Percentiles rank a stretch among this genome's conserved stretches.
These are phyloP conservation scores for Phylloscopus collybita DNA, from an alignment of 2,797 vertebrate genomes.

Conservation along the genomic window DNA sequence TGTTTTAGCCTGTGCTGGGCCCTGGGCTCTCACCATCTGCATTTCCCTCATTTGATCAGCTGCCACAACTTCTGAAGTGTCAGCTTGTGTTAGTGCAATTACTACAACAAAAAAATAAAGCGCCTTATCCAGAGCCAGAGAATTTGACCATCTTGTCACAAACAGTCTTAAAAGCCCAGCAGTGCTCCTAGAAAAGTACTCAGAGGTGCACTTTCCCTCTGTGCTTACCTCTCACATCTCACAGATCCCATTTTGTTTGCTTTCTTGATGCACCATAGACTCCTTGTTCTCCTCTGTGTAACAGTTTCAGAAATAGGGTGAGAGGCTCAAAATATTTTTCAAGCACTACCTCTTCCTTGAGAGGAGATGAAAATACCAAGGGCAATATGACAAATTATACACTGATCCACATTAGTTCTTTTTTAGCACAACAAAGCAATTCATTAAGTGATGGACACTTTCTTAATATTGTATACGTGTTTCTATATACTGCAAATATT, in stretches of 20 bases:
- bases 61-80: neutral
- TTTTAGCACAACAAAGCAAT: neutral
- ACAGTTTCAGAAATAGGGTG: neutral
- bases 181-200: neutral
- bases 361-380: neutral
- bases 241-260: neutral
- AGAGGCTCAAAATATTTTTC: neutral
- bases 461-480: neutral
- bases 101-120: neutral
- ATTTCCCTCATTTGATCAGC: neutral
- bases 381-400: neutral
- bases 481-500: neutral
- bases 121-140: neutral
- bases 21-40: neutral
- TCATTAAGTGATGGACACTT: neutral
- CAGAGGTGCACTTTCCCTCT: neutral
- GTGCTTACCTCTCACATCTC: neutral
- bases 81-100: neutral
- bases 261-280: neutral
- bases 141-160: neutral
- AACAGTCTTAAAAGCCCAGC: neutral
- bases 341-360: neutral
- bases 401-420: neutral
- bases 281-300: neutral
- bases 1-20: neutral